Evolutionary conservation across 2,888 invertebrate species (phyloP), one percentile per base, ranked within the genome.

Genomic region (Rhabditoides inermis): DNA sequence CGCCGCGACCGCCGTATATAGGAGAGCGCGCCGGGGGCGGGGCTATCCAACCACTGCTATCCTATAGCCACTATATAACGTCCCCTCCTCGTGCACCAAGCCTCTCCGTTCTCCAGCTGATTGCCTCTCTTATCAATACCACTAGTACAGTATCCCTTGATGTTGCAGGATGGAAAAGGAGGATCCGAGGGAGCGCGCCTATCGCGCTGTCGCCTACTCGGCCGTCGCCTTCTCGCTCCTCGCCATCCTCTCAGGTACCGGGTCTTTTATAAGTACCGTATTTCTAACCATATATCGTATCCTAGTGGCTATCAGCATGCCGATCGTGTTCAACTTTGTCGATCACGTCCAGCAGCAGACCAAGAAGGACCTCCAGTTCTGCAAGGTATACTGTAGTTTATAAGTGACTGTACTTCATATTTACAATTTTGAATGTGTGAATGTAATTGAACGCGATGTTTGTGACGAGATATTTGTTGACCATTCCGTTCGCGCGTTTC

Each of bases 281-380:
- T 25, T 44, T 20, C 12, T 23, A 44, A 40, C 6, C n/a, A n/a
- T n/a, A n/a, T n/a, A n/a, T n/a, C 44, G 49, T 2, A 42, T 62
- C 39, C 60, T 74, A 37, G 73, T 76, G 28, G 70, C 72, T 53
- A 65, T 76, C 45, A 72, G 75, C 12, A 70, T 75, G 75, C 75
- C 75, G 30, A 66, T 74, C 41, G 72, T 76, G 30, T 75, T 72
- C 64, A 75, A 74, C 56, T 75, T 75, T 53, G 72, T 76, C 37
- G 71, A 70, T 49, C 70, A 71, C 50, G 62, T 76, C 30, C 73
- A 75, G 51, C 70, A 66, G 50, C 75, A 75, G 60, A 72, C 75
- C 15, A 68, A 65, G 48, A 53, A 64, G 40, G 76, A 76, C 49
- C 62, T 76, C 49, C 52, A 61, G 42, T 73, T 70, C 55, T 76